Conservation (phyloP, 2,113 vertebrate species). For the Anarrhichthys ocellatus region DNA sequence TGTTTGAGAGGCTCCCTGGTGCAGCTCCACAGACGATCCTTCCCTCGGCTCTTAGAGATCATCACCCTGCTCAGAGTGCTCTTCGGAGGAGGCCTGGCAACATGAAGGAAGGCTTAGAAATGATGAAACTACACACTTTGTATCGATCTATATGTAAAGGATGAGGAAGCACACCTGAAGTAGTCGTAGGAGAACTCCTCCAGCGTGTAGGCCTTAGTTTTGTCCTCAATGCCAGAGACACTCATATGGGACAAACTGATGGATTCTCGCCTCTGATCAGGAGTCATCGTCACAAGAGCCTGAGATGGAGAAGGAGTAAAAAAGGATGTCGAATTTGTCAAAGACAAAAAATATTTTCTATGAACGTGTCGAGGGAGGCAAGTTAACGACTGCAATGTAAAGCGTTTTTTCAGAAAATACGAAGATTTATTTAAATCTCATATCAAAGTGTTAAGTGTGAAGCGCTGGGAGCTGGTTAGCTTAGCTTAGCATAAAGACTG, state of each 20-base stretch:
- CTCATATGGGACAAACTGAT: constrained; percentile 87
- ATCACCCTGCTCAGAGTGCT: constrained; percentile 96
- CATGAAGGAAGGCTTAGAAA: not conserved
- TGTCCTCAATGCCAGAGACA: constrained; percentile 84
- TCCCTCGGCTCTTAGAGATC: constrained; percentile 94
- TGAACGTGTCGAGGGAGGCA: not conserved
- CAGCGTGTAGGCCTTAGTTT: constrained; percentile 91
- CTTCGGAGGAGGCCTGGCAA: constrained; percentile 92
- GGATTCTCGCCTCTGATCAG: constrained; percentile 93
- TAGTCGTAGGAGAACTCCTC: constrained; percentile 97
- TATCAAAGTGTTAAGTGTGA: no score
- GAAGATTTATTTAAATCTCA: no score
- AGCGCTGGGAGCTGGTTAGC: no score
- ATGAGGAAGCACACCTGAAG: constrained; percentile 87
- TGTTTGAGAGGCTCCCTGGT: constrained; percentile 96
- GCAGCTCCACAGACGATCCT: constrained; percentile 96
- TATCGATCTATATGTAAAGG: not conserved
- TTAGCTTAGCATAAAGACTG: no score
- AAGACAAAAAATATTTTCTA: not conserved
- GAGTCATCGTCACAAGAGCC: constrained; percentile 97
- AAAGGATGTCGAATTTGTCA: not conserved
- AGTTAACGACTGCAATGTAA: not conserved
- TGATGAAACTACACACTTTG: not conserved
- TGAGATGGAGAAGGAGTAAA: constrained; percentile 55
- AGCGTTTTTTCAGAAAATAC: no score